Evolutionary conservation across 2,797 vertebrate species (phyloP).

Genomic region (Pipistrellus kuhlii): DNA sequence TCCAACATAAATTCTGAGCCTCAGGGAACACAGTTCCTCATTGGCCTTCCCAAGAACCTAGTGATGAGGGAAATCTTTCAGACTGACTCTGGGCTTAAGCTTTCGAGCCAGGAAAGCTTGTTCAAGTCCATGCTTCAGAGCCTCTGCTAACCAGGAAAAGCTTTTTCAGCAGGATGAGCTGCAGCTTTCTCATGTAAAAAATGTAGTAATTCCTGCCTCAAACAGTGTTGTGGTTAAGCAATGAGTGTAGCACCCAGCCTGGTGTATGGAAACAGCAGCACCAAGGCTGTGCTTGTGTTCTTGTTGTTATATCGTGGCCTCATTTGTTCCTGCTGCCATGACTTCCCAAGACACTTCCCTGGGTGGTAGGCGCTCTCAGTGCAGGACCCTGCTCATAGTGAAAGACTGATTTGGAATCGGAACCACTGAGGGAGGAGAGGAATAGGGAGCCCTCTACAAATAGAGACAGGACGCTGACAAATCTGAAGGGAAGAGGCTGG

Average conservation of each 20-base stretch:
- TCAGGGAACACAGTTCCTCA: background rate
- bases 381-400: background rate
- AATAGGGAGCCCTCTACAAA: slow-evolving; percentile 20
- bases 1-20: background rate
- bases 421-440: background rate
- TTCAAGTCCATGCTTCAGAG: background rate
- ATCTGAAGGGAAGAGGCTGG: background rate
- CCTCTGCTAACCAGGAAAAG: background rate
- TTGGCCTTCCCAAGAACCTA: background rate
- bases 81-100: background rate
- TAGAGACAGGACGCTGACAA: background rate
- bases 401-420: background rate
- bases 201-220: background rate
- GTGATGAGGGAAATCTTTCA: background rate
- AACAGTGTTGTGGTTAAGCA: background rate
- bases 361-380: background rate
- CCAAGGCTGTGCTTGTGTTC: background rate
- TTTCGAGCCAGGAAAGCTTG: background rate
- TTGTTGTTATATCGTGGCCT: background rate
- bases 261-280: background rate
- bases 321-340: too few relatives aligned
- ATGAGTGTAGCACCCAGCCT: too few relatives aligned
- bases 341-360: background rate
- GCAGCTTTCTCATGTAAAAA: background rate
- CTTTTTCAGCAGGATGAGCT: background rate